Percentiles rank a stretch among this genome's conserved stretches.
Evolutionary conservation across 2,113 vertebrate genomes (phyloP).

Genomic region (Microtus pennsylvanicus): DNA sequence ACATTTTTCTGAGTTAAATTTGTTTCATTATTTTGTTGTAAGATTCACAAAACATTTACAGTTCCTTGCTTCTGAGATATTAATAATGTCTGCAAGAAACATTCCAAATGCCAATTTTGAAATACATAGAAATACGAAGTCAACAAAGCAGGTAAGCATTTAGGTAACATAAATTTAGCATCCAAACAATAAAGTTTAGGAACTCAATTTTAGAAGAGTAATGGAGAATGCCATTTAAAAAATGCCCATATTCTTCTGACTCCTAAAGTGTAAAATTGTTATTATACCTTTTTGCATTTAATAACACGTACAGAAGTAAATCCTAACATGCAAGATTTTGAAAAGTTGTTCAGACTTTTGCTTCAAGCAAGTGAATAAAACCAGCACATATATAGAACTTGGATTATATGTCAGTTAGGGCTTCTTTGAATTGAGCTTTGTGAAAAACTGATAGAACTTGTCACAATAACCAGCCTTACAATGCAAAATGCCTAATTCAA

Average conservation of each 20-base stretch:
- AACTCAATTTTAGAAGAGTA: background rate
- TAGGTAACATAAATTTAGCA: background rate
- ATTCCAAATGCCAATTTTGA: background rate
- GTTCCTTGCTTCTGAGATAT: conserved; percentile 17
- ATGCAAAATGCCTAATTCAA: background rate
- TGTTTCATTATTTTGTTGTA: background rate
- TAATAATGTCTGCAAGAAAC: background rate
- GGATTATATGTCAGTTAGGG: conserved; percentile 41
- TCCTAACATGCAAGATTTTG: background rate
- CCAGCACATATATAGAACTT: background rate
- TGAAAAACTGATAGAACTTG: background rate
- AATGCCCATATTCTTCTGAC: background rate
- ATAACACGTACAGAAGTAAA: conserved; percentile 33
- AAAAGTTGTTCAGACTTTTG: background rate
- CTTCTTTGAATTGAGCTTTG: conserved; percentile 19
- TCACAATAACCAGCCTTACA: background rate
- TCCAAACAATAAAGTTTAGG: background rate
- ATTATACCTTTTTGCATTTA: background rate
- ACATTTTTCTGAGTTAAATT: background rate
- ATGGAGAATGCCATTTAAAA: background rate
- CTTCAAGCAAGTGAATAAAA: background rate
- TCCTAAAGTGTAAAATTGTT: conserved; percentile 20
- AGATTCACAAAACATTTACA: background rate
- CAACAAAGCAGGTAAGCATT: background rate
- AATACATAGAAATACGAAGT: background rate